Conservation (phyloP, 2,888 invertebrate genomes). For the Stegophylla sp. region DNA sequence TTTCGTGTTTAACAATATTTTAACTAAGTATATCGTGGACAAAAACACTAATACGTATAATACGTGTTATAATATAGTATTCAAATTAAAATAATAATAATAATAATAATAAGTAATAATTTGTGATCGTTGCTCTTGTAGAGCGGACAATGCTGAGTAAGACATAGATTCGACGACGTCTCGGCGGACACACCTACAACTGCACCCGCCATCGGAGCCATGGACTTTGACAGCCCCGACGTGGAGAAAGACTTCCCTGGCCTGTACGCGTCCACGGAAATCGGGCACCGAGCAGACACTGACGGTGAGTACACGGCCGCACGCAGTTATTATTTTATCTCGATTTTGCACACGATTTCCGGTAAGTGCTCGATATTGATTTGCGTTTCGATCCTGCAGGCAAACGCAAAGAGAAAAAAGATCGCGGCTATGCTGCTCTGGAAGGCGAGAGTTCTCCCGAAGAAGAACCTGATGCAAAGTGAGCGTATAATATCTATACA, state of each 20-base stretch:
- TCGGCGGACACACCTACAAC: not conserved
- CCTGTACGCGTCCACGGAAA: conserved; percentile 80
- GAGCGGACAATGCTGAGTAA: no score
- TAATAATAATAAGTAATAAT: no score
- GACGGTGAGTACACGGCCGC: conserved; percentile 73
- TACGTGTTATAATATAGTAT: no score
- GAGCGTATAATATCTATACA: conserved; percentile 62
- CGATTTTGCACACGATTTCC: not conserved
- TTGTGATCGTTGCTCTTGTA: no score
- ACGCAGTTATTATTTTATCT: not conserved
- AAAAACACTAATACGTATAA: no score
- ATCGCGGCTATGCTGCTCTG: conserved; percentile 88
- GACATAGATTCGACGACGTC: no score
- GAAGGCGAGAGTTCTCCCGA: conserved; percentile 93
- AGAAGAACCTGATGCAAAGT: conserved; percentile 84
- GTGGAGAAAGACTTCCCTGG: conserved; percentile 91
- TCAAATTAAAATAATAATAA: no score
- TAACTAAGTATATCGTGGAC: no score
- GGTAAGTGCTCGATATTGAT: not conserved
- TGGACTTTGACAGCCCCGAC: conserved; percentile 88
- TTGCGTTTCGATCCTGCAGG: conserved; percentile 71
- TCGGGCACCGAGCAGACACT: conserved; percentile 71
- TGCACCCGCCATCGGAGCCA: conserved; percentile 63
- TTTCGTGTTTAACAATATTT: no score
- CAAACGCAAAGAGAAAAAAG: conserved; percentile 83